Conservation (phyloP, 2,113 vertebrate species). For the Physeter macrocephalus region DNA sequence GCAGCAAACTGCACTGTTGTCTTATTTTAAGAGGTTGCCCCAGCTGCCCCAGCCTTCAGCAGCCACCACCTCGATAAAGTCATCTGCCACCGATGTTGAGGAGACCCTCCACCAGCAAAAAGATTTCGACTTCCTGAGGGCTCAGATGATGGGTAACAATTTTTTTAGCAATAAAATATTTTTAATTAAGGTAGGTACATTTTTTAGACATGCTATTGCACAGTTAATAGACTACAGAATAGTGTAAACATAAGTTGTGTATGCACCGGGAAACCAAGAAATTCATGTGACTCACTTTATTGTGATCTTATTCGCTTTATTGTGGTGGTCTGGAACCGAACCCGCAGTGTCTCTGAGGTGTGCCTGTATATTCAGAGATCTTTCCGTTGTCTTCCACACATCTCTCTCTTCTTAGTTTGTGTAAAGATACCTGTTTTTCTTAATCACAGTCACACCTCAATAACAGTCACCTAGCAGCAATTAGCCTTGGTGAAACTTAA, state of each 20-base stretch:
- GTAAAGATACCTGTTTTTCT: background rate
- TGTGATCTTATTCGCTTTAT: background rate
- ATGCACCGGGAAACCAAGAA: background rate
- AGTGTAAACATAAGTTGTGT: background rate
- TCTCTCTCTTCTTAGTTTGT: background rate
- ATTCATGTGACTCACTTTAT: background rate
- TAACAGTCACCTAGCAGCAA: fast-evolving
- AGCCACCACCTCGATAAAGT: background rate
- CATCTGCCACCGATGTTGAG: background rate
- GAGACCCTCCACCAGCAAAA: too few relatives aligned
- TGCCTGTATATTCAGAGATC: background rate
- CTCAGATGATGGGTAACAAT: background rate
- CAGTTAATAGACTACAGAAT: background rate
- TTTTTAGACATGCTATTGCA: background rate
- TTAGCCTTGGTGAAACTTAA: background rate
- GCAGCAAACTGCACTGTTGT: background rate
- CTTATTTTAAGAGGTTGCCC: background rate
- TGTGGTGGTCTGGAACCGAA: background rate
- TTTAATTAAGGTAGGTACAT: background rate
- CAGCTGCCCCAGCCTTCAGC: background rate
- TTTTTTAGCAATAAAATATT: background rate
- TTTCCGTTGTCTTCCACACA: background rate
- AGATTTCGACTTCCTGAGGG: background rate
- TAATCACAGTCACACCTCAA: background rate
- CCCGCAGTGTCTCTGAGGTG: background rate